Evolutionary conservation across 35 echinoderm and acorn worm genomes (phyloP), one percentile per base, ranked within the genome.

Genomic region (Acanthaster planci): DNA sequence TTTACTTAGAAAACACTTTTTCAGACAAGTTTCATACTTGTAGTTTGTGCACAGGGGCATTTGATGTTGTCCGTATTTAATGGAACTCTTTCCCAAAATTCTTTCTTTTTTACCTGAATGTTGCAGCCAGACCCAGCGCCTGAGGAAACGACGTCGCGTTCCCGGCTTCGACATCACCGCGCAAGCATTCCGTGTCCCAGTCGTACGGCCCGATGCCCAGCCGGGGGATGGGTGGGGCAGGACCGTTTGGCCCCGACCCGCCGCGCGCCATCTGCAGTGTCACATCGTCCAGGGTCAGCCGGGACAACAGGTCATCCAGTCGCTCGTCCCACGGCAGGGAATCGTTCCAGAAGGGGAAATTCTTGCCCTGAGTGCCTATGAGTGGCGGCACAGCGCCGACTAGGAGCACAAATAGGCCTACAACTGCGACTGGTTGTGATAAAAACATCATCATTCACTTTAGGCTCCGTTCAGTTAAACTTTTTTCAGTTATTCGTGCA

Each of bases 101-200:
- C n/a, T n/a, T n/a, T n/a, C n/a, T 58, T 79, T 21, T 17, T 19
- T 76, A 97, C 93, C 89, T 91, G 60, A 97, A 97, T 18, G 85
- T 30, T 35, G 93, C 93, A 81, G 93, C 84, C 6, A 97, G 52
- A 16, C 93, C 93, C 35, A 97, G 82, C 40, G 93, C 89, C 60
- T 97, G 82, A 10, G 93, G 93, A 40, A 89, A 97, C 8, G 86
- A 50, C 23, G 93, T 97, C 6, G 93, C 93, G 58, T 91, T 86
- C 27, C 93, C 93, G 26, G 89, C 86, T 22, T 36, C 12, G 27
- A 76, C 89, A 76, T 85, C 82, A 27, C 93, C 93, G n/a, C 83
- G 76, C 37, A 97, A 40, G 55, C 93, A 97, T 77, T 97, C 93
- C 7, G 86, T 97, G 79, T 97, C 86, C 93, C 93, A 97, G 34